Evolutionary conservation across 2,888 invertebrate genomes (phyloP).

Genomic region (Hemaris fuciformis): DNA sequence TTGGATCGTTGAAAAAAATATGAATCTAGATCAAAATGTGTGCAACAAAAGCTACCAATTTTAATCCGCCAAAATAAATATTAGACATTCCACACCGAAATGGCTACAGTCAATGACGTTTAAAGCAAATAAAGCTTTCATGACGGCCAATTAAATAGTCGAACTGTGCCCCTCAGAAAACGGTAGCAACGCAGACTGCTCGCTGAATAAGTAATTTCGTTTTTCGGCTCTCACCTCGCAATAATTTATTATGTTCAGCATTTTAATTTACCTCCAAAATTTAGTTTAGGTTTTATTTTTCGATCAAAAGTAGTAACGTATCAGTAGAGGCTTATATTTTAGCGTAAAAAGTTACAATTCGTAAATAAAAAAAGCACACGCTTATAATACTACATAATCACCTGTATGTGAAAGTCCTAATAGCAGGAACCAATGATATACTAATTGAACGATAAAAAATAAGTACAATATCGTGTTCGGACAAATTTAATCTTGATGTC

Average conservation of each 20-base stretch:
- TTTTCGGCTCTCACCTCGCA: constrained; percentile 24
- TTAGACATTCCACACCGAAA: constrained; percentile 23
- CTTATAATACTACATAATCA: not conserved
- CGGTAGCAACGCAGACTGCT: constrained; percentile 31
- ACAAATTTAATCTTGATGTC: not conserved
- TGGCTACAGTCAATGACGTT: constrained; percentile 28
- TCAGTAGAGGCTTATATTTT: not conserved
- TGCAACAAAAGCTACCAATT: not conserved
- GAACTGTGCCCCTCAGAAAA: constrained; percentile 24
- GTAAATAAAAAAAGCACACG: not conserved
- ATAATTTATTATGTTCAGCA: constrained; percentile 3
- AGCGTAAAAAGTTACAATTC: not conserved
- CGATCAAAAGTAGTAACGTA: not conserved
- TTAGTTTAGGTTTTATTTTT: not conserved
- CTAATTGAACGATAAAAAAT: not conserved
- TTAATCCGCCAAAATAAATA: constrained; percentile 26
- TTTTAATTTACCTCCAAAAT: not conserved
- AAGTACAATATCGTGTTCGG: not conserved
- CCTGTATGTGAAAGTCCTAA: not conserved
- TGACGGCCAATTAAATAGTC: constrained; percentile 44
- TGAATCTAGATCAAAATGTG: not conserved
- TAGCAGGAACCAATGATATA: not conserved
- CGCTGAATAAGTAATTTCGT: constrained; percentile 44
- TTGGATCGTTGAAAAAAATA: not conserved
- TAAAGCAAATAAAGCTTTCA: constrained; percentile 50